Evolutionary conservation across 37 sponge, comb jelly and placozoan species (phyloP), one percentile per base, ranked within the genome.

Genomic region (Theonella swinhoei): DNA sequence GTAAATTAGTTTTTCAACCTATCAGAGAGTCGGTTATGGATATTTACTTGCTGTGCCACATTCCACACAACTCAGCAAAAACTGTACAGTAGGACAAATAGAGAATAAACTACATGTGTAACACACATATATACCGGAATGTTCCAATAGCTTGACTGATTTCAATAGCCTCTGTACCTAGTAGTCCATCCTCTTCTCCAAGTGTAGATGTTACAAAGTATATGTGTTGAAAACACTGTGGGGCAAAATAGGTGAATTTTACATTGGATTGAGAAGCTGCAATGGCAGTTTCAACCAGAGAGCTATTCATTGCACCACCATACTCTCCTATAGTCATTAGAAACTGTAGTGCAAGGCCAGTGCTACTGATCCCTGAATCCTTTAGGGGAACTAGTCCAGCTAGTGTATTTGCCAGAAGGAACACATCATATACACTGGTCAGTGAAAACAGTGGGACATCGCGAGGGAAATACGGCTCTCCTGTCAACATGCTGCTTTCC

Each of bases 191-290:
- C 2, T 31, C 67, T 0, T 77, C 90, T 47, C 14, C 11, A 4
- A 95, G 88, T 39, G 88, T 71, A 7, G 93, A 92, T n/a, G 93
- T 92, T 26, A 89, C 94, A 22, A 96, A 39, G 77, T 94, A 94
- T 76, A 94, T 68, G 79, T 94, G 95, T 74, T 94, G 95, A 63
- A 91, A 82, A 39, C 91, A 94, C 34, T 88, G 74, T 0, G 94
- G 73, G 39, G 83, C 72, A 35, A 82, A 83, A 47, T 74, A 90
- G 72, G 84, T 87, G 76, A 39, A 54, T 58, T 17, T 29, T n/a
- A 74, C 4, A 0, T 32, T 54, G 75, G 43, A 3, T 2, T 17
- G 20, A 0, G 34, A 47, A 14, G 54, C 54, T 17, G 54, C 54
- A 34, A 42, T 63, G 41, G 58, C 40, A 30, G 84, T 72, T 37